phyloP scores from a whole-genome alignment of 2,888 invertebrate genomes.

The Stenchaetothrips biformis region DNA sequence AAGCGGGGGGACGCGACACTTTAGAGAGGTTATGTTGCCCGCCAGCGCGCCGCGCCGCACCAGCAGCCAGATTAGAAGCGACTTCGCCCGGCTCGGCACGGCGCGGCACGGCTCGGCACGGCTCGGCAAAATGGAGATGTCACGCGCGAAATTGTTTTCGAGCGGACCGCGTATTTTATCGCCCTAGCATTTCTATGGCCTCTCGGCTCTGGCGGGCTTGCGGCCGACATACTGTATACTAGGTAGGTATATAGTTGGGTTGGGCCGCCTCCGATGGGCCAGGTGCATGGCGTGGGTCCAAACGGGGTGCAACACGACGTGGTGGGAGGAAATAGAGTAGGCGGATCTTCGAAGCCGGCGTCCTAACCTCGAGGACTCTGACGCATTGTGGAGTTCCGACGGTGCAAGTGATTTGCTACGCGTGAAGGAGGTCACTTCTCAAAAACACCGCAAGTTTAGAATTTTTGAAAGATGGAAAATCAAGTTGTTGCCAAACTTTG shows the following conservation, averaged over 20 bases:
- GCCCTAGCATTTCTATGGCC: not conserved
- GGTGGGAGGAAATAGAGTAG: too few species aligned
- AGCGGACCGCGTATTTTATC: not conserved
- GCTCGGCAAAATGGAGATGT: constrained; percentile 7
- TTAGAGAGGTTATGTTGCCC: constrained; percentile 31
- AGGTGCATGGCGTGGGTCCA: not conserved
- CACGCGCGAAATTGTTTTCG: constrained; percentile 19
- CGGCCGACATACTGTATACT: not conserved
- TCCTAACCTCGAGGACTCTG: too few species aligned
- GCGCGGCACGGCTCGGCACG: not conserved
- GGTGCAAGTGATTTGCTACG: too few species aligned
- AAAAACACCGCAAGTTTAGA: too few species aligned
- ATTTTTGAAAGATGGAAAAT: too few species aligned
- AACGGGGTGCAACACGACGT: not conserved
- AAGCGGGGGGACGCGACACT: constrained; percentile 19
- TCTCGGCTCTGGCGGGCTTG: not conserved
- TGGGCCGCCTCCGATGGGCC: not conserved
- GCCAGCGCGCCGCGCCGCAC: constrained; percentile 14
- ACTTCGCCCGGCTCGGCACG: not conserved
- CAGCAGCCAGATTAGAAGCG: not conserved
- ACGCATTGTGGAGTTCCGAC: too few species aligned
- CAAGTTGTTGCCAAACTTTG: too few species aligned
- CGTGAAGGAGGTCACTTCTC: too few species aligned
- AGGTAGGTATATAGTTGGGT: not conserved
- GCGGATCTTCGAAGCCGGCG: too few species aligned